Evolutionary conservation across 2,797 vertebrate genomes (phyloP), one percentile per base, ranked within the genome.

Genomic region (Anguilla anguilla): DNA sequence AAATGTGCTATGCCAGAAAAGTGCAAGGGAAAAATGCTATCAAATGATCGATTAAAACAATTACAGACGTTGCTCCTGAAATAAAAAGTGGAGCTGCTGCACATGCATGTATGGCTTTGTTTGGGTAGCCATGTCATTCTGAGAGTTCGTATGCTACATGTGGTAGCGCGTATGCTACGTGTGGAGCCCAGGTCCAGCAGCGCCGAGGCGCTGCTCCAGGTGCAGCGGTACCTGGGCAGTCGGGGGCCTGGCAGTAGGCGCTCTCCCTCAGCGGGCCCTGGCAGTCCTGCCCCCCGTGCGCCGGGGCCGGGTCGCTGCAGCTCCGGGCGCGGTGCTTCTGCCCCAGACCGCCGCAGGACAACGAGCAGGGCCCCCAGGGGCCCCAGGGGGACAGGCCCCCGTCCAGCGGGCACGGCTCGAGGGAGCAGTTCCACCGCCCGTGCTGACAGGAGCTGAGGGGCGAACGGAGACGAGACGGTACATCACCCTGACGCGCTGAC

Each of bases 311-410:
- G 7, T 88, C 87, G 22, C 91, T 87, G 91, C 97, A 98, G 85
- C 89, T 86, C 31, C 97, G 94, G 46, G 86, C 91, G 49, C 97
- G 96, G 5, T 87, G 96, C 90, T 94, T 97, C 86, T 97, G 92
- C 0, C 98, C 98, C 74, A 97, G 91, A 15, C 96, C 97, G 0
- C 98, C 98, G 13, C 97, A 99, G 89, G 94, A 96, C 51, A 94
- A 91, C 0, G 97, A 97, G 89, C 98, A 98, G 1, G 94, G 88
- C 28, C 94, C 93, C 98, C 98, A 98, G 0, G 92, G 89, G 0
- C 95, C 93, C 98, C 98, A 98, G 1, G 93, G 79, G 0, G 97
- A 90, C 19, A 97, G 92, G 46, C 95, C 94, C 0, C 94, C 95
- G 0, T 96, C 91, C 0, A 94, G 85, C 0, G 96, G 93, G 85